phyloP scores from a whole-genome alignment of 2,113 vertebrate genomes.

The Callopanchax toddi region DNA sequence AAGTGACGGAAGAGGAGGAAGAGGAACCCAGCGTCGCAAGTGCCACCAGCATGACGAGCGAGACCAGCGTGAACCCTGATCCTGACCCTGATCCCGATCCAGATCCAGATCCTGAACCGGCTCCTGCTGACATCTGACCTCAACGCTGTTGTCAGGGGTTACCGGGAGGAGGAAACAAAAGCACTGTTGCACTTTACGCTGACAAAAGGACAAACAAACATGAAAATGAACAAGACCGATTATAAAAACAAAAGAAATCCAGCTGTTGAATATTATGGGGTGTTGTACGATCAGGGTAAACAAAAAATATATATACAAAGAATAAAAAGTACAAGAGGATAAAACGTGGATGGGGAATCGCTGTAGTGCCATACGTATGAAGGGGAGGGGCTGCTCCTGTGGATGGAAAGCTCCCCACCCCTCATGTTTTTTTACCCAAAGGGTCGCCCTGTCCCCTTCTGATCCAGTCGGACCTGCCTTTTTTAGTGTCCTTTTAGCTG shows the following conservation, averaged over 20 bases:
- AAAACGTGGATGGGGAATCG: slow-evolving; percentile 65
- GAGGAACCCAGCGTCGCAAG: slow-evolving; percentile 70
- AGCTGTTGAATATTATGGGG: slow-evolving; percentile 69
- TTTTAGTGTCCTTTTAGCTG: slow-evolving; percentile 69
- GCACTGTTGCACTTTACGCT: slow-evolving; percentile 99
- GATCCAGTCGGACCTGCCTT: slow-evolving; percentile 68
- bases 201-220: slow-evolving; percentile 70
- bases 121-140: slow-evolving; percentile 46
- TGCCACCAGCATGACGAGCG: slow-evolving; percentile 59
- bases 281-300: slow-evolving; percentile 70
- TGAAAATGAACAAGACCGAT: slow-evolving; percentile 63
- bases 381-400: slow-evolving; percentile 67
- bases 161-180: slow-evolving; percentile 83
- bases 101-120: slow-evolving; percentile 21
- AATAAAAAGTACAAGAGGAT: slow-evolving; percentile 29
- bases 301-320: slow-evolving; percentile 39
- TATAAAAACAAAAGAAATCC: slow-evolving; percentile 46
- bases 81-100: slow-evolving; percentile 30
- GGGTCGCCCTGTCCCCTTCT: slow-evolving; percentile 60
- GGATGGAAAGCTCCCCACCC: slow-evolving; percentile 34
- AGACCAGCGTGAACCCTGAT: slow-evolving; percentile 67
- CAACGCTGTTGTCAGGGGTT: slow-evolving; percentile 43
- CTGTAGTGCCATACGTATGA: slow-evolving; percentile 80
- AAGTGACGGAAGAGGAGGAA: slow-evolving; percentile 65
- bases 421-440: slow-evolving; percentile 20